phyloP scores from a whole-genome alignment of 1,140 invertebrate species.

The Ceratina australensis region DNA sequence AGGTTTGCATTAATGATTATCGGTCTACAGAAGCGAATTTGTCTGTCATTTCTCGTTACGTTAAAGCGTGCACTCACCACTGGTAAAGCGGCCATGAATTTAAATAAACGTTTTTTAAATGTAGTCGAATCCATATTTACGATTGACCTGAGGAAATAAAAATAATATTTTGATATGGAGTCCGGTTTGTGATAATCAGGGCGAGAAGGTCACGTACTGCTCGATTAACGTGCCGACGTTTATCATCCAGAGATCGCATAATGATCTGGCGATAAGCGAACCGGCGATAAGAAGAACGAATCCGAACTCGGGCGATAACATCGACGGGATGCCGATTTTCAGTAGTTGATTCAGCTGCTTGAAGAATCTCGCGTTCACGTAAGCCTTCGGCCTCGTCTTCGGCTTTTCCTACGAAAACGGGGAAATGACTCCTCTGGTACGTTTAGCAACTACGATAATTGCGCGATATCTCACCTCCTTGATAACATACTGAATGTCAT shows the following conservation, averaged over 20 bases:
- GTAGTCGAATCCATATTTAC: constrained; percentile 90
- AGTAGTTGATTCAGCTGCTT: constrained; percentile 88
- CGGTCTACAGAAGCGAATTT: background rate
- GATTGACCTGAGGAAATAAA: constrained; percentile 88
- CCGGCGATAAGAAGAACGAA: constrained; percentile 90
- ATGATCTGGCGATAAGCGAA: constrained; percentile 91
- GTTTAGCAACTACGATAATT: background rate
- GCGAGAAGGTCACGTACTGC: constrained; percentile 81
- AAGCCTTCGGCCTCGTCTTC: constrained; percentile 85
- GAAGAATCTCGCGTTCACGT: constrained; percentile 92
- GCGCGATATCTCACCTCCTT: constrained; percentile 79
- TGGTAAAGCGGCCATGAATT: constrained; percentile 91
- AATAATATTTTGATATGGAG: background rate
- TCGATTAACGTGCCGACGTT: constrained; percentile 95
- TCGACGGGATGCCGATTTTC: constrained; percentile 90
- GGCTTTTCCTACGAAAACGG: constrained; percentile 79
- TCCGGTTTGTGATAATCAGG: background rate
- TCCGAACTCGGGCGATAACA: constrained; percentile 87
- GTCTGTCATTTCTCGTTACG: background rate
- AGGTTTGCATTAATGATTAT: constrained; percentile 42
- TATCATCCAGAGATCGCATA: constrained; percentile 99
- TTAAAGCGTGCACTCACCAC: constrained; percentile 82
- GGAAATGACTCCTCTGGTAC: background rate
- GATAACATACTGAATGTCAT: constrained; percentile 89
- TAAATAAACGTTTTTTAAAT: constrained; percentile 88